Evolutionary conservation across 1,140 invertebrate genomes (phyloP), one percentile per base, ranked within the genome.

Genomic region (Grapholita molesta): DNA sequence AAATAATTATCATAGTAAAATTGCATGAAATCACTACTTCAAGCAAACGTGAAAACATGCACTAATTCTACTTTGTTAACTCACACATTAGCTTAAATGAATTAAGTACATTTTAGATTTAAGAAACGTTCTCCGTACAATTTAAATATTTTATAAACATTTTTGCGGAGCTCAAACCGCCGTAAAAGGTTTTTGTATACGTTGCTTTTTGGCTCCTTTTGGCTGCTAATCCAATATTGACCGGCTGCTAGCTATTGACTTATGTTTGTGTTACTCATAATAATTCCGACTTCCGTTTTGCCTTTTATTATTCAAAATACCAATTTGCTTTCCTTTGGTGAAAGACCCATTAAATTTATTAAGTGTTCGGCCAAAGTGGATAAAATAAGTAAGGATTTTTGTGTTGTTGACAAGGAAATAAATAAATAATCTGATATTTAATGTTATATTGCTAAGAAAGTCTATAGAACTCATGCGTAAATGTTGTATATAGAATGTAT

Each of bases 111-210:
- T n/a, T 28, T 67, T 18, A 68, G 33, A 68, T 6, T 28, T 0
- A 38, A 64, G 66, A 82, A 86, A 77, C 79, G 23, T 23, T 70
- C 69, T 89, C 88, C 74, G 69, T 70, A 72, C 53, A 68, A 64
- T 71, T 69, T 23, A 65, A 82, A 70, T 83, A 69, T 89, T 90
- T 86, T 78, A 89, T 89, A 89, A 91, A 91, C 88, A 91, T 90
- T 91, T 91, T 91, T 90, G 77, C 76, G 70, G 79, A 75, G 76
- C 68, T 86, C 80, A 87, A 89, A 88, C 87, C 86, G 84, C 88
- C 84, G 88, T 91, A 89, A 90, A 91, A 91, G 89, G 88, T 91
- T 91, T 90, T 89, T 91, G 89, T 91, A 91, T 91, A 91, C 88
- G 89, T 87, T 87, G 89, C 89, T 89, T 90, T 91, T 91, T 89